Base-by-base conservation (phyloP, 2,113 vertebrate genomes). In the Archilochus colubris region DNA sequence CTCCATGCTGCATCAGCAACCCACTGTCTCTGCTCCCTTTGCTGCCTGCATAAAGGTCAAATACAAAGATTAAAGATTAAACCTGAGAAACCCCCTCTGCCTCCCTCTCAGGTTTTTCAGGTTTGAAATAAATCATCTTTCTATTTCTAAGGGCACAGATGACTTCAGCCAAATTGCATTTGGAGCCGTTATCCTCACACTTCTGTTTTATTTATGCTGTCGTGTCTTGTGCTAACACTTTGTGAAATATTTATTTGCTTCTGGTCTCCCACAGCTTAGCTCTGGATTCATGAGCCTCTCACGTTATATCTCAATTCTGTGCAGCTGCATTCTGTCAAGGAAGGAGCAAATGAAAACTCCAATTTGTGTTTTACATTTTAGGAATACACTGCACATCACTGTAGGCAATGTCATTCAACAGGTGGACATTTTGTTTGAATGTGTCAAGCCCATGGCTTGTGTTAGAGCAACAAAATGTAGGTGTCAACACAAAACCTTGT, bases 221-320 rank as follows among this genome's bases (percentile, higher is more conserved):
- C 31, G 12, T 89, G 94, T 86, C 95, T 92, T 91, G 72, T 66
- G 94, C 93, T 96, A 95, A 95, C 90, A 82, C 86, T 96, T 94
- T 58, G 94, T 97, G 96, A 97, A 97, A 97, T 97, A 96, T 97
- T 97, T 97, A 97, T 97, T 97, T 95, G 94, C 93, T 95, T 53
- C 91, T 96, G 93, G 80, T 88, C 94, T 96, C 95, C 95, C 0
- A 5, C 84, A 78, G 95, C 81, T 95, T 70, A 82, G 94, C 94
- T 95, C 69, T 55, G 94, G 93, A 95, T 96, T 94, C 95, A 91
- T 62, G 90, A 91, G 91, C 76, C 69, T 84, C 57, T 88, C 5
- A 0, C 1, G 2, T 88, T 93, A 87, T 64, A 67, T 95, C 93
- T 96, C 90, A 89, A 87, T 95, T 91, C 83, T 23, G 74, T 80